Conservation (phyloP, 2,888 invertebrate species). For the Trachelus tabidus region DNA sequence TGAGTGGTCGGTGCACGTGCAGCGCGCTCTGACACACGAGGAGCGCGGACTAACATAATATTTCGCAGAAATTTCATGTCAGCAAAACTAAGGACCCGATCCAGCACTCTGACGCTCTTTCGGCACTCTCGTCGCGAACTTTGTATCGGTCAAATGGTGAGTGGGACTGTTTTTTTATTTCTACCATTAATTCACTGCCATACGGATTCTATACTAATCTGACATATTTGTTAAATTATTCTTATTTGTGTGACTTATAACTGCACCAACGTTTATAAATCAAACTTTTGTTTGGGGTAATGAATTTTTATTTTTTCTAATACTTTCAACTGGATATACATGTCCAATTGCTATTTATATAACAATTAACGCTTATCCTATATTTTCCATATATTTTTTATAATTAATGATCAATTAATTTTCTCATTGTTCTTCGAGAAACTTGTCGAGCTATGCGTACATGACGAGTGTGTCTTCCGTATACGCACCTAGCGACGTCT, state of each 20-base stretch:
- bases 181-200: neutral
- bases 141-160: constrained; percentile 33
- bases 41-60: constrained; percentile 34
- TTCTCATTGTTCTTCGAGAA: neutral
- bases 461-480: neutral
- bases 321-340: neutral
- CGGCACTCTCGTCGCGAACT: constrained; percentile 16
- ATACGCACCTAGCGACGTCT: neutral
- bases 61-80: constrained; percentile 47
- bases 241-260: neutral
- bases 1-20: constrained; percentile 16
- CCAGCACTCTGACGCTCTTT: constrained; percentile 9
- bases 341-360: too few relatives aligned
- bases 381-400: too few relatives aligned
- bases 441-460: neutral
- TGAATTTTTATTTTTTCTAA: neutral
- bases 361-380: too few relatives aligned
- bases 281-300: neutral
- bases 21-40: constrained; percentile 21
- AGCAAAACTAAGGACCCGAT: constrained; percentile 39
- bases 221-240: neutral
- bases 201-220: neutral
- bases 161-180: constrained; percentile 16
- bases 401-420: neutral
- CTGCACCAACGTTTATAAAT: neutral